Base-by-base conservation (phyloP, 2,888 invertebrate species). In the Nemotelus nigrinus region DNA sequence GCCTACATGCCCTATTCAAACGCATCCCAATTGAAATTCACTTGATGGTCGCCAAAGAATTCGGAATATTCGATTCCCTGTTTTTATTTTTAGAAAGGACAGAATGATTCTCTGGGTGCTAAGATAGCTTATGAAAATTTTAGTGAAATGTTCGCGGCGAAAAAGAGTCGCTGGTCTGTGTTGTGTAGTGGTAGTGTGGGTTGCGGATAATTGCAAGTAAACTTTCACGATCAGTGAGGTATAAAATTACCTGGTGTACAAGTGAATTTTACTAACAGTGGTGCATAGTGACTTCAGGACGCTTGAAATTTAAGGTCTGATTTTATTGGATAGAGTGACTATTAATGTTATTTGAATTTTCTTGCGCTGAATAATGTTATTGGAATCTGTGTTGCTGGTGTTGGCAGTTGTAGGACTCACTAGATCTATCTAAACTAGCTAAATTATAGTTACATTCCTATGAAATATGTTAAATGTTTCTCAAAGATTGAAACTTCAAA, bases 71-170 rank as follows among this genome's bases (percentile, higher is more conserved):
- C 68, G 65, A 77, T 77, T 77, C 77, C 77, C 68, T 68, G 77
- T 77, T 77, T 57, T 67, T 77, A 77, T 77, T 68, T 77, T 77
- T 77, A 77, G 77, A 77, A 77, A 65, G 57, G 44, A 41, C 41
- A 2, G 10, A 43, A 39, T 25, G 64, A 53, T 41, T 63, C 63
- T 39, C 60, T 43, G 48, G 25, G 25, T 25, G 25, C 25, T 25
- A 25, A 25, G 25, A 25, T 25, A 25, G 25, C 25, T 25, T 25
- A 25, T 25, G 25, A 25, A 74, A 57, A 74, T 47, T 41, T 47
- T 43, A 63, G 74, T 74, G 74, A 63, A 72, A 72, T 60, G 25
- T 5, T 25, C 5, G 44, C 48, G 45, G 58, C 44, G 57, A 57
- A 67, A 72, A 72, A 48, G 44, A 10, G 10, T 25, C 25, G 25